Evolutionary conservation across 1,140 invertebrate species (phyloP), one percentile per base, ranked within the genome.

Genomic region (Drosophila pruinosa): DNA sequence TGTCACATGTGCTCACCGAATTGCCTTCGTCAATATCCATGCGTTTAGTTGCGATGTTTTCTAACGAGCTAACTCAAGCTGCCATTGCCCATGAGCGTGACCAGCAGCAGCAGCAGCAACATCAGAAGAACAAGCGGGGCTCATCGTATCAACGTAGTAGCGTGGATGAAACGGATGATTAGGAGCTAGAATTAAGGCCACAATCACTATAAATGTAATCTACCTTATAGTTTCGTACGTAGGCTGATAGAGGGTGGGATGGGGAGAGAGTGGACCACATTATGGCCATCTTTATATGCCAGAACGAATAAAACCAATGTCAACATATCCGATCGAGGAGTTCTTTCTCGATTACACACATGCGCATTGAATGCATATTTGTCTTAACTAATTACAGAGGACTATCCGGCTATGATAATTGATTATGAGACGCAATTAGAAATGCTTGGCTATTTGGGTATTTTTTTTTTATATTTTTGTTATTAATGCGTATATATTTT

Each of bases 21-120:
- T 68, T 91, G 68, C 75, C 89, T 12, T 58, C 65, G 5, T 8
- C 63, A n/a, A 64, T 59, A 4, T 83, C 91, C 19, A 62, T 91
- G 67, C 75, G 78, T 12, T 50, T 91, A 43, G 74, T 91, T 3
- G 85, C 90, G 34, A 90, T 78, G 59, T 91, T 91, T 58, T 91
- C 90, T 8, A 75, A 73, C 15, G 90, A 91, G 39, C 50, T 91
- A 28, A 83, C 90, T 5, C 78, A 79, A 39, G 78, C 75, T 3
- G 43, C 82, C 2, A 52, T 86, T 45, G 19, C 31, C 47, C 71
- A 54, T 17, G 39, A 53, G 5, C 12, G 17, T 12, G 17, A 41
- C 12, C 72, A 56, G 5, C 19, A 61, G 43, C 14, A 41, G 59
- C 38, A 75, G 63, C 22, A 41, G 21, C 34, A 39, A 21, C 21